These are phyloP conservation scores for Sarcophaga caerulescens DNA, from an alignment of 2,888 invertebrate species.

Conservation along the genomic window DNA sequence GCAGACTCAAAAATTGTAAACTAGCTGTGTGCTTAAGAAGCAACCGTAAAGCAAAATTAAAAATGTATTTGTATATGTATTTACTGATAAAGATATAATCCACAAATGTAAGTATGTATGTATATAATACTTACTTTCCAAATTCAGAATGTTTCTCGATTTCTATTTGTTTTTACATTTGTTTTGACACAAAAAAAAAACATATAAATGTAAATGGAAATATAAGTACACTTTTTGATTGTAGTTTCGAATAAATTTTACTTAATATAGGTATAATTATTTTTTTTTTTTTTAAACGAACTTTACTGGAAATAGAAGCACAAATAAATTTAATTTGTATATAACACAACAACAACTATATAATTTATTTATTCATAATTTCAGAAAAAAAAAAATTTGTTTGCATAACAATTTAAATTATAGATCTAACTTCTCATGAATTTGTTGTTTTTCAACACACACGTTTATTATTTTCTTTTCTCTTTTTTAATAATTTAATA, in stretches of 20 bases:
- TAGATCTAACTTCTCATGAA: slow-evolving; percentile 25
- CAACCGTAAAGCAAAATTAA: slow-evolving; percentile 14
- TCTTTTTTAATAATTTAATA: slow-evolving; percentile 23
- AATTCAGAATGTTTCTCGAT: neutral
- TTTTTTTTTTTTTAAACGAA: too few relatives aligned
- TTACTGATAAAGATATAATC: too few relatives aligned
- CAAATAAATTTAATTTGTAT: too few relatives aligned
- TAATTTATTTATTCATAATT: neutral
- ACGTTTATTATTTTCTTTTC: neutral
- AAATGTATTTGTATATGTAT: neutral
- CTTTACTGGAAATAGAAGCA: too few relatives aligned
- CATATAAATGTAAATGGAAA: too few relatives aligned
- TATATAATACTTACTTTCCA: neutral
- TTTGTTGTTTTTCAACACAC: slow-evolving; percentile 17
- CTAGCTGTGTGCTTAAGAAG: slow-evolving; percentile 23
- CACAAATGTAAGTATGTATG: neutral
- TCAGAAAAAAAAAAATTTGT: slow-evolving; percentile 11
- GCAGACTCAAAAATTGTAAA: neutral
- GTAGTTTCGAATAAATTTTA: too few relatives aligned
- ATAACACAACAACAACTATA: neutral
- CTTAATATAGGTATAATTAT: too few relatives aligned
- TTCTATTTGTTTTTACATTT: neutral
- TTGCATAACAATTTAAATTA: slow-evolving; percentile 15
- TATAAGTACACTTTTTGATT: too few relatives aligned
- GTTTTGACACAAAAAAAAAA: too few relatives aligned